Evolutionary conservation across 2,888 invertebrate species (phyloP).

Genomic region (Nasonovia ribisnigri): DNA sequence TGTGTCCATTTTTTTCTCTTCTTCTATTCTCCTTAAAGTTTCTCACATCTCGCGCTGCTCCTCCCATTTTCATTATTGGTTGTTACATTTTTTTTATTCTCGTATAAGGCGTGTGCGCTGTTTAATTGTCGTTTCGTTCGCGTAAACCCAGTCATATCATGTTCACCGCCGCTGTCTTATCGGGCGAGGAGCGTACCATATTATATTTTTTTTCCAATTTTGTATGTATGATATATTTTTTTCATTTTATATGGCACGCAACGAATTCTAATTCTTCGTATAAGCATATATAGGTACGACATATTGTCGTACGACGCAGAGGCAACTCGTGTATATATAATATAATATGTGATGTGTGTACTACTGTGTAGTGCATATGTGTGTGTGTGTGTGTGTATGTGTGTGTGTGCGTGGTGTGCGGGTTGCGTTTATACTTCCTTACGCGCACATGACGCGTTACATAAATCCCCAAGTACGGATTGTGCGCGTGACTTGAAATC

Average conservation of each 20-base stretch:
- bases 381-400: background rate
- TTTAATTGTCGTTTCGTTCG: background rate
- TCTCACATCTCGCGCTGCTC: background rate
- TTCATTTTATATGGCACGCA: background rate
- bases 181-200: background rate
- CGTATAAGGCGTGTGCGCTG: slow-evolving; percentile 14
- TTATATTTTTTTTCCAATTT: background rate
- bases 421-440: slow-evolving; percentile 26
- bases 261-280: slow-evolving; percentile 37
- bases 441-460: slow-evolving; percentile 37
- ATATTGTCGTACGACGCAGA: slow-evolving; percentile 18
- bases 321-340: background rate
- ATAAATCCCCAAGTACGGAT: slow-evolving; percentile 48
- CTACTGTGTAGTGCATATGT: background rate
- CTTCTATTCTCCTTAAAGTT: background rate
- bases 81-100: background rate
- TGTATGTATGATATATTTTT: slow-evolving; percentile 3
- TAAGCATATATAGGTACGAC: background rate
- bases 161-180: background rate
- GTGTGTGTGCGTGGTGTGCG: background rate
- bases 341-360: slow-evolving; percentile 2
- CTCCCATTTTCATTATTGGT: background rate
- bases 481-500: slow-evolving; percentile 60
- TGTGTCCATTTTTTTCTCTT: background rate
- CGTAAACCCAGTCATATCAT: slow-evolving; percentile 3